Conservation (phyloP, 1,140 invertebrate genomes). For the Gonioctena quinquepunctata region DNA sequence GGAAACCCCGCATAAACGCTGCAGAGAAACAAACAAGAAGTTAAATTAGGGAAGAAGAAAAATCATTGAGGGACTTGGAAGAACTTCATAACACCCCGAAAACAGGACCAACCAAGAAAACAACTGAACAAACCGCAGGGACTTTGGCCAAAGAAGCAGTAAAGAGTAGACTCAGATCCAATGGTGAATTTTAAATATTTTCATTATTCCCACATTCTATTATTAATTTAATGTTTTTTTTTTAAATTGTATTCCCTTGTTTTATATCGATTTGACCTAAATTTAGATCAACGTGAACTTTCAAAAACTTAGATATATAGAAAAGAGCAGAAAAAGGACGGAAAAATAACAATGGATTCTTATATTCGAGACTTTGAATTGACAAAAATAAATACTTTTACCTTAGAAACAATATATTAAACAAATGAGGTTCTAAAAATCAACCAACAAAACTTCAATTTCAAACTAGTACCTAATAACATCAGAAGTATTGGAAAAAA, state of each 20-base stretch:
- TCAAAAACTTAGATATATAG: not conserved
- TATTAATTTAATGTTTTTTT: not conserved
- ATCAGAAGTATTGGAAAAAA: not conserved
- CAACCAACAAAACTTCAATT: not conserved
- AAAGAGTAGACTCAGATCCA: not conserved
- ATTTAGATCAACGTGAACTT: not conserved
- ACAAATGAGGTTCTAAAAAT: not conserved
- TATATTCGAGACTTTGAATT: not conserved
- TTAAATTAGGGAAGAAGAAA: not conserved
- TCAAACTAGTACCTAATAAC: not conserved
- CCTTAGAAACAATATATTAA: not conserved
- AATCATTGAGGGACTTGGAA: not conserved
- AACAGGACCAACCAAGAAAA: not conserved
- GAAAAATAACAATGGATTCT: not conserved
- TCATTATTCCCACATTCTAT: not conserved
- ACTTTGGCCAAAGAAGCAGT: not conserved
- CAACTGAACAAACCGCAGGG: not conserved
- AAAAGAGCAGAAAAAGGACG: not conserved
- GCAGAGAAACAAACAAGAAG: not conserved
- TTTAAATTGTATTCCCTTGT: not conserved
- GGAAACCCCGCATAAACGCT: not conserved
- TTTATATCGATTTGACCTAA: not conserved
- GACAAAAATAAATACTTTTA: not conserved
- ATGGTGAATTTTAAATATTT: not conserved
- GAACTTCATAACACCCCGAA: not conserved